Evolutionary conservation across 2,888 invertebrate genomes (phyloP), one percentile per base, ranked within the genome.

Genomic region (Suillia variegata): DNA sequence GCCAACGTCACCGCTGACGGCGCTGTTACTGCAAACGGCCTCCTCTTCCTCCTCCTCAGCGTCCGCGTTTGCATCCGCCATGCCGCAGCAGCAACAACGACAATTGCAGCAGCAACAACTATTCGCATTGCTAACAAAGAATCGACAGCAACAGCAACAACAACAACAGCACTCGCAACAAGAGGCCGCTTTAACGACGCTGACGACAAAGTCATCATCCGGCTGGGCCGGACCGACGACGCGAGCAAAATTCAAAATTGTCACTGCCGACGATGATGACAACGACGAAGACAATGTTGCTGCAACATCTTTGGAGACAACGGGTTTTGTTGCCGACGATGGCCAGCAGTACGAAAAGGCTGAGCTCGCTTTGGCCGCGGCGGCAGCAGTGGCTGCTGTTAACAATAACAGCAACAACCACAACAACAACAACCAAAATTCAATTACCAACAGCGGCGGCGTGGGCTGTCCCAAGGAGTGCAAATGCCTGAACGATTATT

Each of bases 401-500:
- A 62, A 66, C 57, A 54, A 62, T 42, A 56, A 47, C 54, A 60
- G 58, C 56, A 60, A 64, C 58, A 66, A 65, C 58, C 64, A 59
- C 15, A 67, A 69, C 58, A 38, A 47, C 50, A 49, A 53, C 55
- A 51, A 58, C 45, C n/a, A n/a, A n/a, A n/a, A n/a, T n/a, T n/a
- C n/a, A n/a, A n/a, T n/a, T 61, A 42, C 52, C 55, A 51, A 50
- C 56, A 20, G 50, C 77, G 83, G 75, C 84, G 84, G 75, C 56
- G 31, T 22, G 21, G 45, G 20, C n/a, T 92, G 91, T 77, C 89
- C 90, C 58, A 85, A 85, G 71, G 71, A 74, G 56, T 93, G 93
- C 82, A 85, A 84, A 74, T 92, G 92, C 81, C 83, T 92, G 69
- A 87, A 89, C 73, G 85, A 85, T 70, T 88, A 88, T 80, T 89